phyloP scores from a whole-genome alignment of 2,113 vertebrate species.

The Corythornis vintsioides region DNA sequence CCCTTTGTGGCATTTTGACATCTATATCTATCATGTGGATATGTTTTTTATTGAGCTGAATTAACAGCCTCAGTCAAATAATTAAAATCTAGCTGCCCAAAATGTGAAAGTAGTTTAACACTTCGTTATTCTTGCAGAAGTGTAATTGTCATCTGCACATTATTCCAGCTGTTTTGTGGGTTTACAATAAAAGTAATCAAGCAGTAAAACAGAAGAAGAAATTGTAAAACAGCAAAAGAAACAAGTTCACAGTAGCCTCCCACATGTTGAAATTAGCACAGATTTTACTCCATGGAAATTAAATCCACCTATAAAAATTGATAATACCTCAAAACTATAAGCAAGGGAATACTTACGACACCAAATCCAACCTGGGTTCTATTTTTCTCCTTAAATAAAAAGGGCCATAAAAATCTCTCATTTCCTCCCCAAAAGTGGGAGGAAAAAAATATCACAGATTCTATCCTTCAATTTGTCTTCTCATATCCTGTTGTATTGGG shows the following conservation, averaged over 20 bases:
- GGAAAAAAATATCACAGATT: slow-evolving; percentile 7
- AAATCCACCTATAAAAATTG: slow-evolving; percentile 56
- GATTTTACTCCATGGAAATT: slow-evolving; percentile 57
- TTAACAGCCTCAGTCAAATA: slow-evolving; percentile 66
- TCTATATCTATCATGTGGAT: slow-evolving; percentile 57
- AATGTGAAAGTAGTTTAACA: slow-evolving; percentile 58
- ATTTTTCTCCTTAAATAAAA: slow-evolving; percentile 61
- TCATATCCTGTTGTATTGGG: background rate
- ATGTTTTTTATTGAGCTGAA: slow-evolving; percentile 53
- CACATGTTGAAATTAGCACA: slow-evolving; percentile 41
- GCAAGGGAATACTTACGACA: slow-evolving; percentile 42
- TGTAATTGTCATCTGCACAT: slow-evolving; percentile 34
- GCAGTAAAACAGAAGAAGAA: slow-evolving; percentile 7
- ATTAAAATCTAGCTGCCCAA: slow-evolving; percentile 60
- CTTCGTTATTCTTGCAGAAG: slow-evolving; percentile 64
- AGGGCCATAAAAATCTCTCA: slow-evolving; percentile 34
- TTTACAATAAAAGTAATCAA: slow-evolving; percentile 55
- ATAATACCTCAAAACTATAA: slow-evolving; percentile 45
- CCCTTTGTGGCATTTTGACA: slow-evolving; percentile 60
- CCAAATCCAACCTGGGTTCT: slow-evolving; percentile 53
- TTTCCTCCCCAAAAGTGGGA: slow-evolving; percentile 29
- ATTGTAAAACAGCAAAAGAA: slow-evolving; percentile 36
- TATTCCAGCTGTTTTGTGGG: slow-evolving; percentile 53
- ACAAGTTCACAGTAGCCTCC: slow-evolving; percentile 9
- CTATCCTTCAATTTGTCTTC: slow-evolving; percentile 12